Percentiles rank a stretch among this genome's conserved stretches.
Conservation (phyloP, 2,888 invertebrate species). For the Serripes groenlandicus region DNA sequence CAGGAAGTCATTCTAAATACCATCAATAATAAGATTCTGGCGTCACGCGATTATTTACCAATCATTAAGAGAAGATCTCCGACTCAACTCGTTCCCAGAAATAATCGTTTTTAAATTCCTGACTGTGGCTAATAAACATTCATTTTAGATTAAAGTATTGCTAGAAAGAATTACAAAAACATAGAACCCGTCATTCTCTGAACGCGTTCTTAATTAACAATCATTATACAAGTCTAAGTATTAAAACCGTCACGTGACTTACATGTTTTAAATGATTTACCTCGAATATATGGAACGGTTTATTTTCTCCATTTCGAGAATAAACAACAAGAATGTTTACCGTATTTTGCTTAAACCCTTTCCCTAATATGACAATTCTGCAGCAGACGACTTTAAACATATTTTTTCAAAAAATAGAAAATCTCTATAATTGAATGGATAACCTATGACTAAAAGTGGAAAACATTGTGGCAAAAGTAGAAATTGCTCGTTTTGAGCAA, state of each 20-base stretch:
- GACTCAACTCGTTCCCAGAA: not conserved
- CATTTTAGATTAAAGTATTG: constrained; percentile 7
- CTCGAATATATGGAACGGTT: too few species aligned
- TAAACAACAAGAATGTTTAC: too few species aligned
- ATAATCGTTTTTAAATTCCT: constrained; percentile 20
- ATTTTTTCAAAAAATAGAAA: too few species aligned
- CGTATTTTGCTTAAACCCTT: too few species aligned
- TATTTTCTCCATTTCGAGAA: too few species aligned
- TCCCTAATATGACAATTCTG: too few species aligned
- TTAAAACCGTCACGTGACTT: not conserved
- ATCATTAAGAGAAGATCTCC: not conserved
- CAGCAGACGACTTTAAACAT: too few species aligned
- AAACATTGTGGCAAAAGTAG: not conserved
- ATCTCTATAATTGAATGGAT: too few species aligned
- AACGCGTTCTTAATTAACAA: constrained; percentile 26
- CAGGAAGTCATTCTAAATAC: not conserved
- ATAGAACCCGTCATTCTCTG: constrained; percentile 6
- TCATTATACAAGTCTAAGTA: not conserved
- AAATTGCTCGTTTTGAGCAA: not conserved
- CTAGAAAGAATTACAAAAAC: constrained; percentile 2
- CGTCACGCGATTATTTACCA: not conserved
- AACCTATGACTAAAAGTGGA: too few species aligned
- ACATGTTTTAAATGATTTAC: too few species aligned
- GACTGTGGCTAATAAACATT: constrained; percentile 10
- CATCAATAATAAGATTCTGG: not conserved